Percentiles rank a stretch among this genome's conserved stretches.
Evolutionary conservation across 2,888 invertebrate genomes (phyloP).

Genomic region (Protonemura montana): DNA sequence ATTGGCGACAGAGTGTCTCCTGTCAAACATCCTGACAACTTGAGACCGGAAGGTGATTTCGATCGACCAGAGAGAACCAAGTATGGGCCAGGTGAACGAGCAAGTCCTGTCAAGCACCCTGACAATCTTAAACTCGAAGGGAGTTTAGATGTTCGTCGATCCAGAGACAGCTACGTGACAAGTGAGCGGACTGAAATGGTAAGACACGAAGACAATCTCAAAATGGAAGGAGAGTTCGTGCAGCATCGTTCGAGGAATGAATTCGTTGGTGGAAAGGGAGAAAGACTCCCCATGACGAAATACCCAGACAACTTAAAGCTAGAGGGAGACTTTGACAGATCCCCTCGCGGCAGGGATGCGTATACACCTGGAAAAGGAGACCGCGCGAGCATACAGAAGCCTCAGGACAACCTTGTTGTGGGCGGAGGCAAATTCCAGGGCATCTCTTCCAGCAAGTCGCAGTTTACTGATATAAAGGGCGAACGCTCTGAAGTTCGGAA

Average conservation of each 20-base stretch:
- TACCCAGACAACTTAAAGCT: conserved; percentile 62
- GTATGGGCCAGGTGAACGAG: conserved; percentile 51
- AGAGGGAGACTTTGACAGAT: conserved; percentile 54
- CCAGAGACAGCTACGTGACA: conserved; percentile 50
- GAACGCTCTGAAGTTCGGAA: conserved; percentile 62
- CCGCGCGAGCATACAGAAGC: conserved; percentile 50
- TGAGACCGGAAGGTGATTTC: conserved; percentile 57
- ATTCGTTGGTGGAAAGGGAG: conserved; percentile 54
- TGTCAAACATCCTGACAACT: conserved; percentile 57
- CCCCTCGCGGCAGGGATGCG: conserved; percentile 43
- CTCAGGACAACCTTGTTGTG: conserved; percentile 60
- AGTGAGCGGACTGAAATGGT: conserved; percentile 59
- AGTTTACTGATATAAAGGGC: conserved; percentile 56
- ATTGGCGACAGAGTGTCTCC: conserved; percentile 56
- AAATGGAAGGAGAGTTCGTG: conserved; percentile 55
- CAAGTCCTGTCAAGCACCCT: conserved; percentile 55
- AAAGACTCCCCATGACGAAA: conserved; percentile 53
- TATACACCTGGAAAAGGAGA: conserved; percentile 51
- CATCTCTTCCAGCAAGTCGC: conserved; percentile 57
- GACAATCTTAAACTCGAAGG: conserved; percentile 63
- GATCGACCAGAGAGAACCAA: conserved; percentile 43
- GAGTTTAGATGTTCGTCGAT: conserved; percentile 57
- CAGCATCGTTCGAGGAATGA: conserved; percentile 57
- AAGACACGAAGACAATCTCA: conserved; percentile 57
- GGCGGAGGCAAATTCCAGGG: conserved; percentile 62